These are phyloP conservation scores for Drosophila paucipuncta DNA, from an alignment of 2,888 invertebrate genomes.

Conservation along the genomic window DNA sequence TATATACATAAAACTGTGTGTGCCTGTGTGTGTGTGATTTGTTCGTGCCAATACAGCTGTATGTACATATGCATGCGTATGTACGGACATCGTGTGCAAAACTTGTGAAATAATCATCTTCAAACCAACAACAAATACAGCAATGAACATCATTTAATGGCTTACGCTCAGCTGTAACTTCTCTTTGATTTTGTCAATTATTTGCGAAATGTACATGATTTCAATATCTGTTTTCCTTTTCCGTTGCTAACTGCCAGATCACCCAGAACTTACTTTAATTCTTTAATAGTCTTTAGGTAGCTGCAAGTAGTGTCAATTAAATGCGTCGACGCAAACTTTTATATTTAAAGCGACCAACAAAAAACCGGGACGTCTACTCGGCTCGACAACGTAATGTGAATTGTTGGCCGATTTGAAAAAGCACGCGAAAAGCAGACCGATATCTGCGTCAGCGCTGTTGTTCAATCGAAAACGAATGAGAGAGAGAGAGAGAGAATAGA, in stretches of 20 bases:
- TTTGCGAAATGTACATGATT: constrained; percentile 67
- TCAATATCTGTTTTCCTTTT: constrained; percentile 1
- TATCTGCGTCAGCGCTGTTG: constrained; percentile 8
- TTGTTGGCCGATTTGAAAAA: constrained; percentile 46
- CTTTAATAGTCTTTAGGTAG: constrained; percentile 26
- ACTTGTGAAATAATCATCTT: constrained; percentile 71
- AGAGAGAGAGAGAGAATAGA: constrained; percentile 15
- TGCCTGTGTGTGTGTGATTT: constrained; percentile 21
- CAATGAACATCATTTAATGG: constrained; percentile 27
- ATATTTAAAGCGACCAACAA: constrained; percentile 17
- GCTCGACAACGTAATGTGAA: constrained; percentile 36
- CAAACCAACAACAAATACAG: constrained; percentile 40
- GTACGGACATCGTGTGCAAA: constrained; percentile 52
- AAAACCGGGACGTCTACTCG: constrained; percentile 42
- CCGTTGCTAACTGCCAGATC: neutral
- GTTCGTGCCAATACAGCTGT: constrained; percentile 46
- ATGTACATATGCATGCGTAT: constrained; percentile 13
- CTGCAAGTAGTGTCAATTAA: constrained; percentile 29
- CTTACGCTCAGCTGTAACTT: constrained; percentile 72
- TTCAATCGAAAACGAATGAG: constrained; percentile 15
- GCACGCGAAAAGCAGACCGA: constrained; percentile 18
- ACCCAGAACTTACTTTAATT: constrained; percentile 50
- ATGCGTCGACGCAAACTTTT: constrained; percentile 39
- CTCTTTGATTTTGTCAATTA: constrained; percentile 71
- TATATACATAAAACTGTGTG: constrained; percentile 3